phyloP scores from a whole-genome alignment of 2,888 invertebrate species.

The Idaea straminata region DNA sequence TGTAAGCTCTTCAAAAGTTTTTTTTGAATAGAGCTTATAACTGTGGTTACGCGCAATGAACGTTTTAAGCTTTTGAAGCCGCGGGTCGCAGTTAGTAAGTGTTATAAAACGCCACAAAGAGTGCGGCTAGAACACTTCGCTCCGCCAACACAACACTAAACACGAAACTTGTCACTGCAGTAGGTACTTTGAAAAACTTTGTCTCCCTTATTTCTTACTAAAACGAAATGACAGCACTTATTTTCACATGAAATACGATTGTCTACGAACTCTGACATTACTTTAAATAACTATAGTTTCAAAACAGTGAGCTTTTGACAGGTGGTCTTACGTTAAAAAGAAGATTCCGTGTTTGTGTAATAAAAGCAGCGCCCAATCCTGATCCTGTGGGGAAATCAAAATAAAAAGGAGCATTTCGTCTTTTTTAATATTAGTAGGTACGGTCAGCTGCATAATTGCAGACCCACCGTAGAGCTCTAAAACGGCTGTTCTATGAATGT shows the following conservation, averaged over 20 bases:
- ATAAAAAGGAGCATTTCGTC: too few relatives aligned
- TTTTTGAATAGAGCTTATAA: too few relatives aligned
- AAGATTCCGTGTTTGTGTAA: conserved; percentile 21
- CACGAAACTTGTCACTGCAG: conserved; percentile 9
- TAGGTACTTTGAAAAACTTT: conserved; percentile 13
- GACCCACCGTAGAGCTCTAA: too few relatives aligned
- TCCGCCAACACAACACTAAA: conserved; percentile 8
- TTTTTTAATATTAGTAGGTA: too few relatives aligned
- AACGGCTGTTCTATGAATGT: too few relatives aligned
- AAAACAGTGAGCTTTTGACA: not conserved
- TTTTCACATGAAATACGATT: conserved; percentile 25
- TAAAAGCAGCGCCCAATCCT: not conserved
- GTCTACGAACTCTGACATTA: conserved; percentile 22
- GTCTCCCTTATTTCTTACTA: conserved; percentile 5
- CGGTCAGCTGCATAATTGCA: too few relatives aligned
- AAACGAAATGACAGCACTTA: conserved; percentile 19
- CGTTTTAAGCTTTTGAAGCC: too few relatives aligned
- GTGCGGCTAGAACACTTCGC: not conserved
- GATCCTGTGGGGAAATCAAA: too few relatives aligned
- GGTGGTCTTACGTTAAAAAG: conserved; percentile 24
- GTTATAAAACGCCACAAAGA: not conserved
- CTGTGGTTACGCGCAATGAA: too few relatives aligned
- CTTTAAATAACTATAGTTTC: not conserved
- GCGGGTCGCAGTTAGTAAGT: not conserved
- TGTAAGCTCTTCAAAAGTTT: too few relatives aligned